Conservation (phyloP, 2,888 invertebrate species). For the Papilio demoleus region DNA sequence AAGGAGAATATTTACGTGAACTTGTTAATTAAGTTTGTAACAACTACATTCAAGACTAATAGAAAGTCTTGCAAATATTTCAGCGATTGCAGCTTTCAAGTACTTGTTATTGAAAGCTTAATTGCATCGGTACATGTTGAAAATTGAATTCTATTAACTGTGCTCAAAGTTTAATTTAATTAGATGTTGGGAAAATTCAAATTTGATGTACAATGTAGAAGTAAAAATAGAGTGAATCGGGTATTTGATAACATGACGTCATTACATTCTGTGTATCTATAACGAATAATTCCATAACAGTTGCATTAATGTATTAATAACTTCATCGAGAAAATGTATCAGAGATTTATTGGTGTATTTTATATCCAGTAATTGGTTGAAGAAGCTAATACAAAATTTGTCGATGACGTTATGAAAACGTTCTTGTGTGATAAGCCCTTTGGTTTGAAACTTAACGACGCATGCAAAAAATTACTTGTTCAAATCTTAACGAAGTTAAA, state of each 20-base stretch:
- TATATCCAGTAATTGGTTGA: too few species aligned
- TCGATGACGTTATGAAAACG: too few species aligned
- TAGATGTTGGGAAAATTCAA: constrained; percentile 37
- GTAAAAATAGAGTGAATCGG: not conserved
- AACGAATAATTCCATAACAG: not conserved
- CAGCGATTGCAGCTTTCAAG: constrained; percentile 22
- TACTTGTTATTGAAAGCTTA: constrained; percentile 35
- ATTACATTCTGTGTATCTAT: not conserved
- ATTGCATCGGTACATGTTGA: constrained; percentile 34
- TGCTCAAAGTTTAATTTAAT: constrained; percentile 14
- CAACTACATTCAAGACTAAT: constrained; percentile 24
- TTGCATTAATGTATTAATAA: not conserved
- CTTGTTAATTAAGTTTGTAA: constrained; percentile 1
- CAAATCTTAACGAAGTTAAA: not conserved
- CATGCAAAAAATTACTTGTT: not conserved
- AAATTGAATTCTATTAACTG: constrained; percentile 17
- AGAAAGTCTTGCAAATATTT: constrained; percentile 22
- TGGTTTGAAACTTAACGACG: too few species aligned
- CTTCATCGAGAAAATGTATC: too few species aligned
- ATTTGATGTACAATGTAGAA: constrained; percentile 45
- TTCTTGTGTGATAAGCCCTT: too few species aligned
- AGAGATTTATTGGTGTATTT: too few species aligned
- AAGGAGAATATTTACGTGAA: not conserved
- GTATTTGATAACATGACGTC: not conserved
- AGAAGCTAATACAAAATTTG: too few species aligned